Evolutionary conservation across 2,113 vertebrate genomes (phyloP).

Genomic region (Sakesphorus luctuosus): DNA sequence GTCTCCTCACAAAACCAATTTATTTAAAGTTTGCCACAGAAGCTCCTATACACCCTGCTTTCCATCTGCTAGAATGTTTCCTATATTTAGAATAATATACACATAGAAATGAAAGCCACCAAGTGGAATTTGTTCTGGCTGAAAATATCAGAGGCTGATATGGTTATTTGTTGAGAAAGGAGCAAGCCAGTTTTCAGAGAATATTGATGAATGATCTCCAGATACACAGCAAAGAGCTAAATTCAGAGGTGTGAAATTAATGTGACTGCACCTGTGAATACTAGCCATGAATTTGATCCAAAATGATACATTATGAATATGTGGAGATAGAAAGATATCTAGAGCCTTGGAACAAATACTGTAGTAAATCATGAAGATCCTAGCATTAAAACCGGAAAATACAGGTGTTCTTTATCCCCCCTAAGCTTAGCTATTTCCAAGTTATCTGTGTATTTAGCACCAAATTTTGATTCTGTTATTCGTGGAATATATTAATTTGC

Average conservation of each 20-base stretch:
- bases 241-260: conserved; percentile 59
- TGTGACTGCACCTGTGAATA: conserved; percentile 29
- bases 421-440: background rate
- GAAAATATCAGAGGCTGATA: conserved; percentile 33
- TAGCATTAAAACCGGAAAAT: background rate
- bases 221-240: conserved; percentile 37
- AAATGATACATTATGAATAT: conserved; percentile 11
- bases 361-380: background rate
- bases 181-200: conserved; percentile 1
- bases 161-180: conserved; percentile 31
- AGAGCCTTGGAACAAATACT: background rate
- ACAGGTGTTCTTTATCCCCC: background rate
- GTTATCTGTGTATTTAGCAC: background rate
- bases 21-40: conserved; percentile 46
- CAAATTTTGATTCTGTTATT: background rate
- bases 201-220: conserved; percentile 49
- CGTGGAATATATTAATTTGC: background rate
- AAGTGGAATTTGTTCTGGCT: conserved; percentile 44
- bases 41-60: background rate
- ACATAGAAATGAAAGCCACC: conserved; percentile 35
- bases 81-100: conserved; percentile 42
- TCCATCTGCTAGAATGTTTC: conserved; percentile 16
- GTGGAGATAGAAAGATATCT: background rate
- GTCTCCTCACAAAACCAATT: conserved; percentile 18
- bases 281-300: conserved; percentile 14